Conservation (phyloP, 2,888 invertebrate species). For the Lycaena phlaeas region DNA sequence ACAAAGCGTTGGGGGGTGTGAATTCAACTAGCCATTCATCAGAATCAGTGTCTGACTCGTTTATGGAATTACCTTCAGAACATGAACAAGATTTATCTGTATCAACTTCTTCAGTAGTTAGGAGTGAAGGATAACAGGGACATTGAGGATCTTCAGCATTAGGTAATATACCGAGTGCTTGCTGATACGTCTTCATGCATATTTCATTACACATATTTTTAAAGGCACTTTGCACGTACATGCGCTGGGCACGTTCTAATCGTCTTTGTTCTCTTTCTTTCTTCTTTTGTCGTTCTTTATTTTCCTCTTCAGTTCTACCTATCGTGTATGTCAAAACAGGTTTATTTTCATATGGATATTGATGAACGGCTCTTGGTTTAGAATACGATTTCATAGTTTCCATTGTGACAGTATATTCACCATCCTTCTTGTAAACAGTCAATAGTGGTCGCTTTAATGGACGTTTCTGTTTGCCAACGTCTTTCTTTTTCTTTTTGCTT, state of each 20-base stretch:
- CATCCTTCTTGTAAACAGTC: slow-evolving; percentile 51
- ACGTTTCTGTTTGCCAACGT: slow-evolving; percentile 32
- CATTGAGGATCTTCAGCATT: slow-evolving; percentile 49
- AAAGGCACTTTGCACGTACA: slow-evolving; percentile 55
- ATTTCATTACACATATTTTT: slow-evolving; percentile 57
- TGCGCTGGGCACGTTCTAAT: slow-evolving; percentile 49
- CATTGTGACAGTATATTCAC: slow-evolving; percentile 57
- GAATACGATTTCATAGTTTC: slow-evolving; percentile 54
- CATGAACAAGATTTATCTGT: slow-evolving; percentile 52
- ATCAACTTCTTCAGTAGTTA: slow-evolving; percentile 35
- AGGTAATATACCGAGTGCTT: slow-evolving; percentile 53
- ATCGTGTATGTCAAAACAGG: slow-evolving; percentile 47
- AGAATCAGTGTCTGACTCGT: slow-evolving; percentile 49
- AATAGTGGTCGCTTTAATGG: slow-evolving; percentile 51
- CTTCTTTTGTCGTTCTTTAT: slow-evolving; percentile 41
- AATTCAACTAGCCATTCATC: slow-evolving; percentile 65
- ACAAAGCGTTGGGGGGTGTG: slow-evolving; percentile 56
- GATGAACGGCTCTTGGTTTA: slow-evolving; percentile 45
- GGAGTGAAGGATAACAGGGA: slow-evolving; percentile 41
- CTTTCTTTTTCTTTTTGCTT: slow-evolving; percentile 47
- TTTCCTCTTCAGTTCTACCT: slow-evolving; percentile 60
- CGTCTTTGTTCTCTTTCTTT: slow-evolving; percentile 48
- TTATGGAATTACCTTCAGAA: slow-evolving; percentile 41
- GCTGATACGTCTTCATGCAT: slow-evolving; percentile 58
- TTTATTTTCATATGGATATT: slow-evolving; percentile 60